Base-by-base conservation (phyloP, 1,140 invertebrate species). In the Scaptomyza graminum region DNA sequence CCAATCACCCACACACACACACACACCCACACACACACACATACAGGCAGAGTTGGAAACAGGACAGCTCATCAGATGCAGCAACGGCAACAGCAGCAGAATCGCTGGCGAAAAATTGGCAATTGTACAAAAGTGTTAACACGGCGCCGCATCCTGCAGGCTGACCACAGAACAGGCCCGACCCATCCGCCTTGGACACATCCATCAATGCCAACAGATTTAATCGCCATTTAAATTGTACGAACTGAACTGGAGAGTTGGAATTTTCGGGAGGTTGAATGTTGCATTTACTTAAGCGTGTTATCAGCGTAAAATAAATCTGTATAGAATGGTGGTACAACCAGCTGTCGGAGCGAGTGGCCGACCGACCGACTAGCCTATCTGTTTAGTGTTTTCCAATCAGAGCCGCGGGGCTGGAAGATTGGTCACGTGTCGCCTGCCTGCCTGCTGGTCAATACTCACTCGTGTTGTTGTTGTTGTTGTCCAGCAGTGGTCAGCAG, bases 181-280 rank as follows among this genome's bases (percentile, higher is more conserved):
- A 6, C 57, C 18, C 63, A 63, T 56, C 62, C 76, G 68, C 85
- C 83, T 87, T 79, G 79, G 76, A 82, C 87, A 80, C 87, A 90
- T 90, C 87, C 87, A 90, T 90, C 87, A 90, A 87, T 90, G 87
- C 82, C 87, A 90, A 70, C 76, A 69, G 82, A 87, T 90, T 90
- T 90, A 90, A 90, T 90, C 87, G 87, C 81, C 87, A 90, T 90
- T 90, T 90, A 90, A 90, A 90, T 83, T 90, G 87, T 77, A 76
- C 74, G 79, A 60, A 22, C 41, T 66, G 18, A 28, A n/a, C n/a
- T n/a, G n/a, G n/a, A n/a, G n/a, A 31, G 25, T 3, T 12, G 52
- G 5, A 37, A 22, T 25, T 22, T 9, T 28, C 34, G 54, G 22
- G 25, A 22, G 9, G 54, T 41, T 62, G 60, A 60, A 56, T 51